Percentiles rank a stretch among this genome's conserved stretches.
Conservation (phyloP, 2,113 vertebrate genomes). For the Tragelaphus strepsiceros region DNA sequence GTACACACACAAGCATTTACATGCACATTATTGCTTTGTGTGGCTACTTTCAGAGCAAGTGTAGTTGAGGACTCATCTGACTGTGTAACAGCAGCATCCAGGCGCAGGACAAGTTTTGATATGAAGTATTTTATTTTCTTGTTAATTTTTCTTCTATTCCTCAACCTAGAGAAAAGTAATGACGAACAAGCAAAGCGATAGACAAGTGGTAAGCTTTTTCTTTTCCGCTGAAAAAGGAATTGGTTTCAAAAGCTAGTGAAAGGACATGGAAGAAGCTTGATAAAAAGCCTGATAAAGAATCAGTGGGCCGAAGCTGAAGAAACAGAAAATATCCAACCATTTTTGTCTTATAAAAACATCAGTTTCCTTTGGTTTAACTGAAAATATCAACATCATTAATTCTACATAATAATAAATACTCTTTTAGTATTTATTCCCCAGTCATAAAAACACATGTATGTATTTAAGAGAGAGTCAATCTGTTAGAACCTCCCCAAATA, state of each 20-base stretch:
- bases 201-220: neutral
- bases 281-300: neutral
- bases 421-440: neutral
- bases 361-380: neutral
- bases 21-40: rapidly evolving
- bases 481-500: neutral
- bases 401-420: neutral
- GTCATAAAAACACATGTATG: neutral
- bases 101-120: neutral
- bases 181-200: neutral
- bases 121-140: neutral
- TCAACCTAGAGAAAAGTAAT: neutral
- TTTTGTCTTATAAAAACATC: neutral
- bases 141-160: neutral
- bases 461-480: neutral
- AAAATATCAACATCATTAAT: neutral
- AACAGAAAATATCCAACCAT: neutral
- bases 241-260: neutral
- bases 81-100: rapidly evolving
- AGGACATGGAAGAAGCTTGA: neutral
- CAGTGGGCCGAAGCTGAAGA: neutral
- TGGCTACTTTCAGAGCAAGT: neutral
- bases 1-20: neutral
- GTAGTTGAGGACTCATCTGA: rapidly evolving
- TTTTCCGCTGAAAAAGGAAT: neutral